Conservation (phyloP, 2,888 invertebrate species). For the Polietes domitor region DNA sequence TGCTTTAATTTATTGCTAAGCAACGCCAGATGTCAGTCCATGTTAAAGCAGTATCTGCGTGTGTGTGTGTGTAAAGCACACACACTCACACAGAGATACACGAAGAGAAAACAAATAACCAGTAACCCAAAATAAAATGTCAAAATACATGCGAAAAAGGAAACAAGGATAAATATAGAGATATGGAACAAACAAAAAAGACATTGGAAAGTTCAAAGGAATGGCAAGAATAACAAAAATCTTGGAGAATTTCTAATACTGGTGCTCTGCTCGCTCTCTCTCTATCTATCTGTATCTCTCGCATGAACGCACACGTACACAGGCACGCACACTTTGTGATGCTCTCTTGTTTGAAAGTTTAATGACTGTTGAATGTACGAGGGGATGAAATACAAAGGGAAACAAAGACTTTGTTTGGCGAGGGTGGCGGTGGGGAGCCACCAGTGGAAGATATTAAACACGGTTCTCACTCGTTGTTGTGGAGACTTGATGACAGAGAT, state of each 20-base stretch:
- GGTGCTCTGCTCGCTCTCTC: background rate
- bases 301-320: background rate
- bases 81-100: background rate
- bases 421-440: background rate
- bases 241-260: conserved; percentile 42
- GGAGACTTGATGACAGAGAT: conserved; percentile 62
- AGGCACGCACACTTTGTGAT: background rate
- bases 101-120: conserved; percentile 4
- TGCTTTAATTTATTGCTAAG: conserved; percentile 52
- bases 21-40: conserved; percentile 58
- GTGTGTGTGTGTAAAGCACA: conserved; percentile 1
- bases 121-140: conserved; percentile 48
- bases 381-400: background rate
- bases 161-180: conserved; percentile 32
- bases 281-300: conserved; percentile 1
- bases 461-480: background rate
- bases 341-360: conserved; percentile 25
- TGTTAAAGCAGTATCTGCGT: background rate
- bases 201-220: conserved; percentile 31
- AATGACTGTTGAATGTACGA: conserved; percentile 62
- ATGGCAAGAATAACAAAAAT: conserved; percentile 1
- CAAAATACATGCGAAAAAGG: conserved; percentile 31
- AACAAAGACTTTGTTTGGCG: background rate
- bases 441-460: conserved; percentile 10
- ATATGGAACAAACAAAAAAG: conserved; percentile 13